These are phyloP conservation scores for Probosciger aterrimus DNA, from an alignment of 2,113 vertebrate species.

Conservation along the genomic window DNA sequence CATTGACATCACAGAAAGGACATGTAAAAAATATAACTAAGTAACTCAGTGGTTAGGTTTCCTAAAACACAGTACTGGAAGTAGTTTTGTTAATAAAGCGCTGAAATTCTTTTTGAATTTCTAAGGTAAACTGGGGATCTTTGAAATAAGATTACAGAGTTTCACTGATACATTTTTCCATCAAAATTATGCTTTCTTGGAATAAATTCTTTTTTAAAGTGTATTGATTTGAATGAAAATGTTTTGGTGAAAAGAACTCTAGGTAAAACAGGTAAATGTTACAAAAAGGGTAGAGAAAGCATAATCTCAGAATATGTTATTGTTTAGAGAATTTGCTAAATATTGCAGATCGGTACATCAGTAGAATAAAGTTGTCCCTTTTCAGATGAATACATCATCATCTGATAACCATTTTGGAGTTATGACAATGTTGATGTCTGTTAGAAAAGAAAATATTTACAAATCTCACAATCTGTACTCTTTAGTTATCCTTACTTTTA, in stretches of 20 bases:
- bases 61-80: neutral
- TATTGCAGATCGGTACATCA: rapidly evolving
- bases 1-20: slow-evolving; percentile 32
- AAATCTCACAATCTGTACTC: neutral
- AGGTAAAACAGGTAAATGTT: neutral
- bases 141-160: neutral
- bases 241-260: neutral
- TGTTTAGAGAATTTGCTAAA: neutral
- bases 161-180: neutral
- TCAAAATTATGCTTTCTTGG: neutral
- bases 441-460: neutral
- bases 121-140: neutral
- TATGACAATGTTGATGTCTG: neutral
- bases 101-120: neutral
- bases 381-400: neutral
- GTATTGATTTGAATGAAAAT: neutral
- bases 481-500: neutral
- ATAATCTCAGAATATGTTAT: neutral
- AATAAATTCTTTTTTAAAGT: neutral
- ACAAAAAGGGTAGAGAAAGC: neutral
- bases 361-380: neutral
- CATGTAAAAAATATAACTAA: slow-evolving; percentile 19
- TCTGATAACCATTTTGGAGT: neutral
- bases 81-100: neutral
- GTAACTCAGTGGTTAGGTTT: slow-evolving; percentile 35